phyloP scores from a whole-genome alignment of 1,140 invertebrate species.

The Cardiocondyla obscurior region DNA sequence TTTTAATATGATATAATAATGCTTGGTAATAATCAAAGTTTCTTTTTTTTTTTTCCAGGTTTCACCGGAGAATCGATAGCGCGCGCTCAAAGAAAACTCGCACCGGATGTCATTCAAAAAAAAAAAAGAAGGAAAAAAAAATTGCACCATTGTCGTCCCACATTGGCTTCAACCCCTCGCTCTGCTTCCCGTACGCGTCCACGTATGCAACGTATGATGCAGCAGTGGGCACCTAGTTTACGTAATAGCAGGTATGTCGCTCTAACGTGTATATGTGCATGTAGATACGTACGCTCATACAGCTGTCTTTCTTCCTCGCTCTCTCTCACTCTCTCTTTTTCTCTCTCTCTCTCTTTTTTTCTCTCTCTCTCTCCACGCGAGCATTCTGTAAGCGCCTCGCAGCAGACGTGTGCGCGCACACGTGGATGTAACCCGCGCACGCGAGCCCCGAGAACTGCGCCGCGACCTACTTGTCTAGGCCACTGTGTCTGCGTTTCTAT shows the following conservation, averaged over 20 bases:
- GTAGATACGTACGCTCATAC: background rate
- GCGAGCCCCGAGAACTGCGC: constrained; percentile 76
- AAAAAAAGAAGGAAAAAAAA: no score
- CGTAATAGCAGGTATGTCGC: constrained; percentile 66
- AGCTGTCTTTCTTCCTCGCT: background rate
- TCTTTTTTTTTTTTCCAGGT: background rate
- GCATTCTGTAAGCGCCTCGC: background rate
- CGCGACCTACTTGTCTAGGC: constrained; percentile 82
- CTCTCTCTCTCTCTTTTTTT: constrained; percentile 8
- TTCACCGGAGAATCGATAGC: constrained; percentile 26
- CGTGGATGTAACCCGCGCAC: constrained; percentile 59
- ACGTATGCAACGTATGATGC: constrained; percentile 48
- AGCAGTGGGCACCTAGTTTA: constrained; percentile 66
- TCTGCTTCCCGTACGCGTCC: constrained; percentile 17
- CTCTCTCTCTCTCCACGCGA: constrained; percentile 1
- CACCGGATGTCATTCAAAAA: constrained; percentile 4
- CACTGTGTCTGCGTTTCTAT: constrained; percentile 78
- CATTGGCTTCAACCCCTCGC: constrained; percentile 20
- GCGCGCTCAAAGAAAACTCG: constrained; percentile 17
- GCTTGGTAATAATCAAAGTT: background rate
- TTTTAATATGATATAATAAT: background rate
- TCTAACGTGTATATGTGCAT: background rate
- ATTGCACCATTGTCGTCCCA: constrained; percentile 17
- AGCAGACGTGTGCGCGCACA: constrained; percentile 27
- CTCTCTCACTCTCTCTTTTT: background rate